Evolutionary conservation across 2,797 vertebrate genomes (phyloP).

Genomic region (Clarias laeviceps): DNA sequence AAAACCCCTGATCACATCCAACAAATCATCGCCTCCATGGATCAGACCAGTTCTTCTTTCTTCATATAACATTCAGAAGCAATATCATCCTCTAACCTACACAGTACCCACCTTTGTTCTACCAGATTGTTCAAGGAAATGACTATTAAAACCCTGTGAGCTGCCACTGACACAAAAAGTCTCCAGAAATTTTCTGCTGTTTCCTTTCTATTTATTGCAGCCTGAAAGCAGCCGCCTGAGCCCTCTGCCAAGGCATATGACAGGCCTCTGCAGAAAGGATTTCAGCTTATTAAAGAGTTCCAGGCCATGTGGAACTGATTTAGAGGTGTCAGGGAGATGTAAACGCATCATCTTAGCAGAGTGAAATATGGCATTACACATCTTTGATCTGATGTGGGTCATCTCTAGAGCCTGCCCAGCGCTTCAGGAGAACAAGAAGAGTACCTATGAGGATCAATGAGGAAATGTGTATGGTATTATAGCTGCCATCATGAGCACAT

Average conservation of each 20-base stretch:
- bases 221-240: conserved; percentile 39
- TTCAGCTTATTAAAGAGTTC: conserved; percentile 62
- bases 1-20: conserved; percentile 65
- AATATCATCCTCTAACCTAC: conserved; percentile 8
- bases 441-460: conserved; percentile 26
- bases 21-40: conserved; percentile 69
- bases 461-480: conserved; percentile 49
- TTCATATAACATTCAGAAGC: conserved; percentile 61
- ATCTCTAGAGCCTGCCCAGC: conserved; percentile 51
- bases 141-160: not conserved
- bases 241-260: conserved; percentile 59
- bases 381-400: conserved; percentile 75
- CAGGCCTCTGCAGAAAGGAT: conserved; percentile 60
- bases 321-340: conserved; percentile 74
- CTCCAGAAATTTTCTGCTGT: conserved; percentile 6
- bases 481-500: conserved; percentile 46
- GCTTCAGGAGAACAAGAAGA: conserved; percentile 37
- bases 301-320: conserved; percentile 74
- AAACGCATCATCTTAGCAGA: conserved; percentile 66
- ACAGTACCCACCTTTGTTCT: conserved; percentile 9
- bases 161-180: conserved; percentile 35
- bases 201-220: conserved; percentile 53
- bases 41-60: conserved; percentile 59
- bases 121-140: conserved; percentile 26
- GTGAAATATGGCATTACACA: conserved; percentile 70